These are phyloP conservation scores for Gortyna flavago DNA, from an alignment of 2,888 invertebrate genomes.

Conservation along the genomic window DNA sequence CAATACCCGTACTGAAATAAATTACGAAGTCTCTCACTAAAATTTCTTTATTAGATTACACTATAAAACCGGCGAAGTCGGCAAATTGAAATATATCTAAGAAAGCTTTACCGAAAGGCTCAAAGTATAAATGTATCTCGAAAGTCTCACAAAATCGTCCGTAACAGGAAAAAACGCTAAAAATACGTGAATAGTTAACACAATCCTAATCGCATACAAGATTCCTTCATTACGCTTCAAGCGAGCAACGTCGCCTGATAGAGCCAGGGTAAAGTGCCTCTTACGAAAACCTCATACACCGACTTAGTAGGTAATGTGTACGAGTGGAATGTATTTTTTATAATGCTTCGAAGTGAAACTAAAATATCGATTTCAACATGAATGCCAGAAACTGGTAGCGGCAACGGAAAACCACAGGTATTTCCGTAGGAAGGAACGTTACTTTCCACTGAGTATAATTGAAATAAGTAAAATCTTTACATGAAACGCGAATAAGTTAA, in stretches of 20 bases:
- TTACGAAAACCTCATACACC: conserved; percentile 11
- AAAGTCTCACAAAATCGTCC: conserved; percentile 13
- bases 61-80: conserved; percentile 46
- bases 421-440: conserved; percentile 63
- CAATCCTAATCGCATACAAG: conserved; percentile 69
- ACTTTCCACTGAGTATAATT: conserved; percentile 61
- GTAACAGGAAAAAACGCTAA: conserved; percentile 50
- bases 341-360: conserved; percentile 53
- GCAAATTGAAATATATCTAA: conserved; percentile 37
- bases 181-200: conserved; percentile 68
- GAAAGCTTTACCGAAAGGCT: conserved; percentile 6
- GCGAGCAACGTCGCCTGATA: conserved; percentile 11
- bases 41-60: conserved; percentile 61
- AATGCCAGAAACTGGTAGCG: conserved; percentile 48
- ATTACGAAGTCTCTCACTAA: conserved; percentile 53
- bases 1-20: conserved; percentile 57
- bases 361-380: conserved; percentile 55
- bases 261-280: conserved; percentile 25
- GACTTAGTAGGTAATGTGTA: conserved; percentile 6
- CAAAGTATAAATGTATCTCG: conserved; percentile 1
- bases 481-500: conserved; percentile 70
- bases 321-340: conserved; percentile 29
- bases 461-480: conserved; percentile 67
- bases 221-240: conserved; percentile 67
- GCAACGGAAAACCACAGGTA: conserved; percentile 55